Evolutionary conservation across 2,797 vertebrate species (phyloP).

Genomic region (Atherinosoma microstoma): DNA sequence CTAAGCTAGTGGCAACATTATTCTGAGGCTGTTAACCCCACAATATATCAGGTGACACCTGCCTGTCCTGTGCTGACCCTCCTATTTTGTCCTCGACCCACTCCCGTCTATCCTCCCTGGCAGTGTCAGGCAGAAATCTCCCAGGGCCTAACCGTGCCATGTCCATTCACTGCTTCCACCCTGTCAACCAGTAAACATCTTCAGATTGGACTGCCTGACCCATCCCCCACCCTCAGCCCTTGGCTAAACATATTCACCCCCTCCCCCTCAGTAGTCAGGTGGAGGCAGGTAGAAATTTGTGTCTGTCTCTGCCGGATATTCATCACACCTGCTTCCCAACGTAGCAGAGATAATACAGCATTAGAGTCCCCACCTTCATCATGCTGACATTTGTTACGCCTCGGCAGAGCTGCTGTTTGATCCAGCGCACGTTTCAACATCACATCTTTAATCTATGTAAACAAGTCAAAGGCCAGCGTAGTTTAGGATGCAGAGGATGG

Average conservation of each 20-base stretch:
- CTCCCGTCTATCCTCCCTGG: conserved; percentile 50
- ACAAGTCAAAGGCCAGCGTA: conserved; percentile 74
- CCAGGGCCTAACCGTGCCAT: conserved; percentile 67
- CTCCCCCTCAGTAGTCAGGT: conserved; percentile 41
- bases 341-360: conserved; percentile 67
- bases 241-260: conserved; percentile 52
- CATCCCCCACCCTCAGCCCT: conserved; percentile 18
- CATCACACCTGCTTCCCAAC: conserved; percentile 67
- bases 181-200: conserved; percentile 75
- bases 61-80: conserved; percentile 68
- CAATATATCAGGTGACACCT: conserved; percentile 68
- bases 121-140: conserved; percentile 70
- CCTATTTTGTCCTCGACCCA: conserved; percentile 60
- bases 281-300: conserved; percentile 60
- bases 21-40: conserved; percentile 61
- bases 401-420: conserved; percentile 51
- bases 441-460: conserved; percentile 76
- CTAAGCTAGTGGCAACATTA: conserved; percentile 37
- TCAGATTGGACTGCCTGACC: conserved; percentile 62
- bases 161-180: conserved; percentile 69
- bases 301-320: conserved; percentile 59
- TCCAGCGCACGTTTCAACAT: conserved; percentile 69
- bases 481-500: conserved; percentile 46
- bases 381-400: conserved; percentile 73
- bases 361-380: conserved; percentile 75